phyloP scores from a whole-genome alignment of 2,888 invertebrate genomes.

The Drosophila tripunctata region DNA sequence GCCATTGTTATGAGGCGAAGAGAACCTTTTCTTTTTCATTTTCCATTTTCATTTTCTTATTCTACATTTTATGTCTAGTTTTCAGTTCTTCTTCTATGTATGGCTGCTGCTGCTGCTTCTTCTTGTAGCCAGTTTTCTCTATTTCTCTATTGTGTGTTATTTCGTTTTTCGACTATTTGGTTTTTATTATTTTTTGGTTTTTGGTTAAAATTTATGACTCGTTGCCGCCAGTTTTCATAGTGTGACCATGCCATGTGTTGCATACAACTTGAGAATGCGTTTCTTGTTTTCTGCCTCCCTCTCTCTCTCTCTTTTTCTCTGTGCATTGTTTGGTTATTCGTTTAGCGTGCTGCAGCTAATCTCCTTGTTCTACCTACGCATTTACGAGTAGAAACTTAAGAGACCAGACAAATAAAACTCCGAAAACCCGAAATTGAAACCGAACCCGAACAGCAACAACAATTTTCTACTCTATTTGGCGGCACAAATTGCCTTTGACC shows the following conservation, averaged over 20 bases:
- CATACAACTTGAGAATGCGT: constrained; percentile 66
- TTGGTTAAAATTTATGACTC: constrained; percentile 69
- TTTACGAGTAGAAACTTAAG: constrained; percentile 12
- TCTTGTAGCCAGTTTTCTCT: constrained; percentile 7
- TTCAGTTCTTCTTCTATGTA: not conserved
- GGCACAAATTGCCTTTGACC: constrained; percentile 78
- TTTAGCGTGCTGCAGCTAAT: constrained; percentile 63
- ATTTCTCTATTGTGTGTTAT: constrained; percentile 25
- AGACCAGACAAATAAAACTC: constrained; percentile 27
- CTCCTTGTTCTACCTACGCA: constrained; percentile 53
- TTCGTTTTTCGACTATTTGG: constrained; percentile 69
- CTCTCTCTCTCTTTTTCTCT: not conserved
- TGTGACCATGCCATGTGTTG: constrained; percentile 68
- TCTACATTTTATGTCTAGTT: constrained; percentile 21
- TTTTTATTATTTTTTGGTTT: constrained; percentile 68
- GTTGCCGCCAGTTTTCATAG: constrained; percentile 52
- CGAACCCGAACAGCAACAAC: constrained; percentile 24
- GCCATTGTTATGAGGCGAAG: constrained; percentile 44
- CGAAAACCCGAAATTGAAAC: constrained; percentile 9
- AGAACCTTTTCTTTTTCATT: constrained; percentile 51
- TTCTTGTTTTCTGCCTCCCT: constrained; percentile 50
- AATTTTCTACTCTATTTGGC: constrained; percentile 60
- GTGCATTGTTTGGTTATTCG: constrained; percentile 66
- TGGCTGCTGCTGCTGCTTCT: not conserved
- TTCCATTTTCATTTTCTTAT: constrained; percentile 11